phyloP scores from a whole-genome alignment of 2,797 vertebrate species.

The Chelidonichthys spinosus region DNA sequence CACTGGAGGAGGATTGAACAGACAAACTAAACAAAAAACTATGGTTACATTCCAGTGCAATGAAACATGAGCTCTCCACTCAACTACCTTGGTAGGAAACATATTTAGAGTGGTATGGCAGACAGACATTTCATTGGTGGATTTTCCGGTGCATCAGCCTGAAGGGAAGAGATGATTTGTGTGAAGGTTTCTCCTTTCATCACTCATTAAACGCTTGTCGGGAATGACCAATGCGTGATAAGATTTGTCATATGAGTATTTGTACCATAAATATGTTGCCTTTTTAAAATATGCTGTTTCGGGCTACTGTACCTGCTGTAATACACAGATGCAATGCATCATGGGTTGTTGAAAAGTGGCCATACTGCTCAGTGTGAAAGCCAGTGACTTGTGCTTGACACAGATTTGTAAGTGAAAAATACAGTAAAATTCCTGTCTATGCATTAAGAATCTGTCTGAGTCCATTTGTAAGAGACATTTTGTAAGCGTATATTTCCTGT shows the following conservation, averaged over 20 bases:
- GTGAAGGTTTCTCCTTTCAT: constrained; percentile 34
- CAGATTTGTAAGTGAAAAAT: constrained; percentile 79
- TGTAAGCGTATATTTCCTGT: neutral
- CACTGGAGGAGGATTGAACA: neutral
- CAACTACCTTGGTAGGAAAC: constrained; percentile 31
- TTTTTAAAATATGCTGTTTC: constrained; percentile 72
- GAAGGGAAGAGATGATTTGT: constrained; percentile 2
- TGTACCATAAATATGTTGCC: constrained; percentile 64
- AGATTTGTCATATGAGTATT: constrained; percentile 61
- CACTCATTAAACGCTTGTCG: constrained; percentile 14
- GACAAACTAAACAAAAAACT: neutral
- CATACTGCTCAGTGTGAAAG: constrained; percentile 75
- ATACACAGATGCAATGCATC: constrained; percentile 77
- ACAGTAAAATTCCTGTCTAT: constrained; percentile 85
- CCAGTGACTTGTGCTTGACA: constrained; percentile 78
- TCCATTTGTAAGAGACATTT: neutral
- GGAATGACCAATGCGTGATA: constrained; percentile 35
- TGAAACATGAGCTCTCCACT: constrained; percentile 54
- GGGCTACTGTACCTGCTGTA: constrained; percentile 60
- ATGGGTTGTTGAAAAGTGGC: constrained; percentile 74
- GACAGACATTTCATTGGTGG: constrained; percentile 10
- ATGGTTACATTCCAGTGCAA: constrained; percentile 41
- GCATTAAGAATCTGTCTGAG: constrained; percentile 61
- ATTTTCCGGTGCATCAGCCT: constrained; percentile 17
- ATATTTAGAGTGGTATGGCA: constrained; percentile 7